phyloP scores from a whole-genome alignment of 2,797 vertebrate genomes.

The Naso thynnoides region DNA sequence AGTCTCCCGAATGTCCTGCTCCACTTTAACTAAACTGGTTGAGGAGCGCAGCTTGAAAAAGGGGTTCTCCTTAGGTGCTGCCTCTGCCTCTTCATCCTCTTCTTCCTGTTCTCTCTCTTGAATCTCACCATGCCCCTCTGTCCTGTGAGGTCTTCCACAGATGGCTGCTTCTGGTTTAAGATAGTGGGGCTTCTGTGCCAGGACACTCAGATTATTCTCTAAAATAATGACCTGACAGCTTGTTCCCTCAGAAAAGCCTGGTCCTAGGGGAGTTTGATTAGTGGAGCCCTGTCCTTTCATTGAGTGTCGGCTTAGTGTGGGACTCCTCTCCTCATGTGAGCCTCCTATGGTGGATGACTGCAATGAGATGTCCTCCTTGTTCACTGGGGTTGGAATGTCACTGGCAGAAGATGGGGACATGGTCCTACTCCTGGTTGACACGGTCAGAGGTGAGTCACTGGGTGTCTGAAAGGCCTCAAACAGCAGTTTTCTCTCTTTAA shows the following conservation, averaged over 20 bases:
- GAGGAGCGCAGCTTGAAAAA: conserved; percentile 87
- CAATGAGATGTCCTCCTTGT: conserved; percentile 43
- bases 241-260: conserved; percentile 66
- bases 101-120: conserved; percentile 20
- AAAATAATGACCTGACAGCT: conserved; percentile 76
- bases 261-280: conserved; percentile 41
- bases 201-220: conserved; percentile 71
- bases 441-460: conserved; percentile 36
- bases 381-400: conserved; percentile 49
- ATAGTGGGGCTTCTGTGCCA: conserved; percentile 32
- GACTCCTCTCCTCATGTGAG: conserved; percentile 32
- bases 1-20: conserved; percentile 87
- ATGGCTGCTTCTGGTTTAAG: conserved; percentile 37
- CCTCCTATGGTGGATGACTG: conserved; percentile 35
- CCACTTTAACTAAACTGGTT: conserved; percentile 78
- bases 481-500: conserved; percentile 86
- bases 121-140: conserved; percentile 6
- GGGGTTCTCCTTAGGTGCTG: conserved; percentile 76
- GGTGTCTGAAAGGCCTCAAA: conserved; percentile 86
- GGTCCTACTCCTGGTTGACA: conserved; percentile 38
- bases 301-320: conserved; percentile 15
- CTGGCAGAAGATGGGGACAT: conserved; percentile 52
- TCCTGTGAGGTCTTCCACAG: conserved; percentile 5
- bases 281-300: conserved; percentile 9
- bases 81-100: conserved; percentile 43